These are phyloP conservation scores for Heliconius charithonia DNA, from an alignment of 2,888 invertebrate species.

Conservation along the genomic window DNA sequence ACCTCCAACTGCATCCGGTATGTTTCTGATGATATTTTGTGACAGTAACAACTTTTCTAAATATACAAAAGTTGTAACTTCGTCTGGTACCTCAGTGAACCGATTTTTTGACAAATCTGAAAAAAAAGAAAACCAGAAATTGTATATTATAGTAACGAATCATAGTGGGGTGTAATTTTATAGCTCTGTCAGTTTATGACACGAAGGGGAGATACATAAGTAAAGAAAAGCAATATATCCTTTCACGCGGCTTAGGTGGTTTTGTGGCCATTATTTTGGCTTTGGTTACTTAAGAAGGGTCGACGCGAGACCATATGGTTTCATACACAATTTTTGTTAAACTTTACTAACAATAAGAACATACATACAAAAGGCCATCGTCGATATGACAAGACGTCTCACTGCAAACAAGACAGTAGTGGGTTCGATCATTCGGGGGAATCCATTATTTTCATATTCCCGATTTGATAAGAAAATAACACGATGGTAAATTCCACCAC, in stretches of 20 bases:
- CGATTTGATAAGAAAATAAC: too few species aligned
- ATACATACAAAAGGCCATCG: background rate
- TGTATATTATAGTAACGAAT: constrained; percentile 3
- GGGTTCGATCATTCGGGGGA: too few species aligned
- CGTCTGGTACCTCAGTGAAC: constrained; percentile 94
- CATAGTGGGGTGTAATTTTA: constrained; percentile 29
- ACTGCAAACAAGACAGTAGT: background rate
- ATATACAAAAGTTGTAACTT: constrained; percentile 93
- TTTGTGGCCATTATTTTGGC: constrained; percentile 54
- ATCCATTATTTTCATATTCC: too few species aligned
- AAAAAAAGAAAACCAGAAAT: constrained; percentile 54
- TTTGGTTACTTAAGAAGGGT: background rate
- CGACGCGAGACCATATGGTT: background rate
- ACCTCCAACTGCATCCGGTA: constrained; percentile 92
- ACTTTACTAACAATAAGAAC: background rate
- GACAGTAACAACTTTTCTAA: constrained; percentile 94
- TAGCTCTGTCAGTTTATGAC: constrained; percentile 22
- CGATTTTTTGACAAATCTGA: constrained; percentile 84
- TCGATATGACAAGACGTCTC: too few species aligned
- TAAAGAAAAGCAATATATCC: constrained; percentile 50
- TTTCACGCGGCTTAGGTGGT: constrained; percentile 47
- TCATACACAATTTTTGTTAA: background rate
- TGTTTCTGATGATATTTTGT: constrained; percentile 94
- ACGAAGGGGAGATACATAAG: constrained; percentile 26
- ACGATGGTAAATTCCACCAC: too few species aligned